Base-by-base conservation (phyloP, 1,140 invertebrate genomes). In the Homarus americanus region DNA sequence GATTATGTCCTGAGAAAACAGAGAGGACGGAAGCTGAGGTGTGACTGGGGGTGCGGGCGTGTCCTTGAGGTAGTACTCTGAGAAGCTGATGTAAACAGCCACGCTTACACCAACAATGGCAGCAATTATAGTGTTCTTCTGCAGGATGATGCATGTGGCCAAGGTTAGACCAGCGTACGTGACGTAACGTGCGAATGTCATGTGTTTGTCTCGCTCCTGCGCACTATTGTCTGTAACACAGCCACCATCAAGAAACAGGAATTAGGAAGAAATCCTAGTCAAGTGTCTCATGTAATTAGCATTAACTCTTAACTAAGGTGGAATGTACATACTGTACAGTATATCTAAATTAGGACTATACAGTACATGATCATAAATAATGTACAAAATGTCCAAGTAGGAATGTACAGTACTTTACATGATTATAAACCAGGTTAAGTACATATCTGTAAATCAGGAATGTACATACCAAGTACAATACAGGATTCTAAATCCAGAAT, bases 131-230 rank as follows among this genome's bases (percentile, higher is more conserved):
- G 96, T 95, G 93, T 96, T 97, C 90, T 96, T 96, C 93, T 97
- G 96, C 84, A 97, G 97, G 93, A 98, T 97, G 78, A 98, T 97
- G 93, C 96, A 97, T 1, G 97, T 97, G 86, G 97, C 96, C 63
- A 97, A 93, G 93, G 96, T 97, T 28, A 98, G 95, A 20, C 97
- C 97, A 83, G 97, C 94, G 94, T 98, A 98, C 2, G 97, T 97
- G 40, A 96, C 94, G 94, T 97, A 97, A 91, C 97, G 95, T 20
- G 96, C 95, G 41, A 96, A 94, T 93, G 95, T 96, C 92, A 96
- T 95, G 72, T 94, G 94, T 44, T 93, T 86, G 92, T 94, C 92
- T 92, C 94, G 82, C 94, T 94, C 89, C 94, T 94, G 84, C 28
- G 94, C 93, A 78, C 95, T 94, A 36, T 94, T 94, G 94, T 95